Evolutionary conservation across 1,140 invertebrate species (phyloP).

Genomic region (Diorhabda carinulata): DNA sequence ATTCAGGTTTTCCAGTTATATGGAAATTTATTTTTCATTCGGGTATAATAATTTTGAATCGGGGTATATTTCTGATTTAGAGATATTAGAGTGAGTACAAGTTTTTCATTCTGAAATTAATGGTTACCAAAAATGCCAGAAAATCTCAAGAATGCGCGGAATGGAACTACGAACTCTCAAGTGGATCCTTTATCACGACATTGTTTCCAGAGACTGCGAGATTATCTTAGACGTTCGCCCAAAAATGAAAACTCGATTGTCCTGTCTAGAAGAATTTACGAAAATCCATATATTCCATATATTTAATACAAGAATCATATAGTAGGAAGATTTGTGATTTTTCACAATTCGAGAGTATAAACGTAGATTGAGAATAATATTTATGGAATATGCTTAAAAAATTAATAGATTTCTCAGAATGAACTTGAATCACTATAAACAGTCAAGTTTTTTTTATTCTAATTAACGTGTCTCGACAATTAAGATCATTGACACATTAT

Average conservation of each 20-base stretch:
- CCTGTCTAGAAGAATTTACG: too few relatives aligned
- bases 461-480: not conserved
- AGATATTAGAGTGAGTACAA: not conserved
- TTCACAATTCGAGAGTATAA: too few relatives aligned
- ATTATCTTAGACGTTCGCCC: not conserved
- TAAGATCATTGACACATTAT: not conserved
- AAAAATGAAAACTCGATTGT: not conserved
- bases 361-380: too few relatives aligned
- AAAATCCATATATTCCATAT: too few relatives aligned
- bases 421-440: too few relatives aligned
- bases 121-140: not conserved
- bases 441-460: not conserved
- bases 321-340: too few relatives aligned
- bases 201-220: not conserved
- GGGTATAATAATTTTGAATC: not conserved
- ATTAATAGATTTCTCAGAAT: too few relatives aligned
- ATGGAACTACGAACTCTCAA: conserved; percentile 2
- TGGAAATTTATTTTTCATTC: not conserved
- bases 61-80: not conserved
- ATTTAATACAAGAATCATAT: too few relatives aligned
- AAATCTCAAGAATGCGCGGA: not conserved
- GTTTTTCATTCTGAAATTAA: not conserved
- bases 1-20: not conserved
- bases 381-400: too few relatives aligned
- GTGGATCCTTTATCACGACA: not conserved